These are phyloP conservation scores for Australoheros scitulus DNA, from an alignment of 2,113 vertebrate species.

Conservation along the genomic window DNA sequence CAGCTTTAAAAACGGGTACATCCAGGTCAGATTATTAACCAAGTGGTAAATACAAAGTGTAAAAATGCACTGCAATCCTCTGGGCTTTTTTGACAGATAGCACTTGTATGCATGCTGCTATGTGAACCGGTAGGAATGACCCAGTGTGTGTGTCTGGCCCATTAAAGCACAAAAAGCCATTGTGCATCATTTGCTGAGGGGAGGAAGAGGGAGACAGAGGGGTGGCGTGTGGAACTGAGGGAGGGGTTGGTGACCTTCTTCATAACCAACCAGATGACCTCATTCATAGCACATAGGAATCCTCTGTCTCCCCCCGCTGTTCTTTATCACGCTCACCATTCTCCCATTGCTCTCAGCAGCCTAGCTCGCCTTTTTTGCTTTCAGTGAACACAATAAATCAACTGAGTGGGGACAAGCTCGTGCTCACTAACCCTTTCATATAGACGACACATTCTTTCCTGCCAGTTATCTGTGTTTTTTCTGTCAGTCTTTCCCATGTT, in stretches of 20 bases:
- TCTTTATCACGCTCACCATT: conserved; percentile 55
- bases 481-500: conserved; percentile 45
- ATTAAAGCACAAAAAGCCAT: conserved; percentile 71
- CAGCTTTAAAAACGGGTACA: neutral
- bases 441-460: conserved; percentile 39
- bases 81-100: conserved; percentile 38
- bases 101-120: conserved; percentile 27
- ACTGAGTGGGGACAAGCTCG: conserved; percentile 34
- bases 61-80: conserved; percentile 11
- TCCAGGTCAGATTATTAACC: conserved; percentile 4
- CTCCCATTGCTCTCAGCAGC: conserved; percentile 40
- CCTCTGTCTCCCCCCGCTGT: conserved; percentile 48
- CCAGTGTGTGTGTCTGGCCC: conserved; percentile 47
- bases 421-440: conserved; percentile 52
- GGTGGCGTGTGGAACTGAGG: conserved; percentile 43
- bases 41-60: neutral
- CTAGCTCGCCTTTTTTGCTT: conserved; percentile 45
- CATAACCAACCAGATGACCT: conserved; percentile 75
- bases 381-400: conserved; percentile 60
- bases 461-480: conserved; percentile 43
- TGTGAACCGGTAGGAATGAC: conserved; percentile 45
- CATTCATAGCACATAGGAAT: conserved; percentile 78
- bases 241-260: conserved; percentile 65
- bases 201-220: conserved; percentile 30
- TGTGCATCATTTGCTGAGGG: conserved; percentile 63